These are phyloP conservation scores for Cephus pygmeus DNA, from an alignment of 2,888 invertebrate species.

Conservation along the genomic window DNA sequence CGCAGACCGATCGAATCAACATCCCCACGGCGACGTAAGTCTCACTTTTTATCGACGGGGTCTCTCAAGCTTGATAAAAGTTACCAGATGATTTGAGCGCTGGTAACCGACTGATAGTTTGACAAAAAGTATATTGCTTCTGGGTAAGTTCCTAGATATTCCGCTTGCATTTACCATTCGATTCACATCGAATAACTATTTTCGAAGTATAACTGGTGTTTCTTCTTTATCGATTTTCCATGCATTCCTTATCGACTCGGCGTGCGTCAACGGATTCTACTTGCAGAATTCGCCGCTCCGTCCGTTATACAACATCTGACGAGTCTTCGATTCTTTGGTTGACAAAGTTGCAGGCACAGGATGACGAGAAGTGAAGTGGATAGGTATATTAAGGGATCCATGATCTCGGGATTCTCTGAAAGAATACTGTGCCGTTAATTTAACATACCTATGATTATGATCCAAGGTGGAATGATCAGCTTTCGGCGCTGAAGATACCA, in stretches of 20 bases:
- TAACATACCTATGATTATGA: slow-evolving; percentile 77
- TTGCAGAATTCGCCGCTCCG: background rate
- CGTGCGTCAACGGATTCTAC: background rate
- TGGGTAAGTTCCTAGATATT: background rate
- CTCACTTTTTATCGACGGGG: background rate
- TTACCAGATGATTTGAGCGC: background rate
- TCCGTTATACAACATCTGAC: background rate
- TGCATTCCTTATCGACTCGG: background rate
- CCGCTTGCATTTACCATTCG: background rate
- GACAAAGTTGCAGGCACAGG: background rate
- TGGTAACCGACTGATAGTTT: background rate
- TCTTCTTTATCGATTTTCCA: background rate
- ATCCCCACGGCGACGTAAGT: background rate
- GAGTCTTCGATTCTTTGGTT: background rate
- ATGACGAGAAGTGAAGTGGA: background rate
- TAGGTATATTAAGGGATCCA: background rate
- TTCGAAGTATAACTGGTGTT: background rate
- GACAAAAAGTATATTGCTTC: background rate
- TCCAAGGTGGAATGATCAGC: slow-evolving; percentile 75
- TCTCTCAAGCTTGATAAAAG: background rate
- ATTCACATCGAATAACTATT: background rate
- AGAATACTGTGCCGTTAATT: background rate
- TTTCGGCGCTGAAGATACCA: slow-evolving; percentile 81
- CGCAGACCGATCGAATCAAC: background rate
- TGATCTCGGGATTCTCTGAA: background rate